Conservation (phyloP, 2,797 vertebrate species). For the Xyrichtys novacula region DNA sequence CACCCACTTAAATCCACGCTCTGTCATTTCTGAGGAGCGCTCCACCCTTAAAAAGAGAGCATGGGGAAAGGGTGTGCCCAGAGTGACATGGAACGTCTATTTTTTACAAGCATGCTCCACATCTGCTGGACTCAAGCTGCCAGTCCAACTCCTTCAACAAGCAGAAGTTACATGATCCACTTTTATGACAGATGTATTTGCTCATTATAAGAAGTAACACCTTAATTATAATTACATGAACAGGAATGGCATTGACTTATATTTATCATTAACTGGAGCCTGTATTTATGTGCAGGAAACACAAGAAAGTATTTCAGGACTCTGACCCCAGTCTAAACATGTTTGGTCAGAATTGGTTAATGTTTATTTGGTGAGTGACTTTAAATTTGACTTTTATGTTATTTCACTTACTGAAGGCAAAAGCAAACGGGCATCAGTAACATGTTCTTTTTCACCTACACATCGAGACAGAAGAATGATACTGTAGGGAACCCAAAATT, state of each 20-base stretch:
- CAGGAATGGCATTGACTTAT: too few species aligned
- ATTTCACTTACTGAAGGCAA: too few species aligned
- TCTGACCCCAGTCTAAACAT: not conserved
- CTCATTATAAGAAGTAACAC: conserved; percentile 9
- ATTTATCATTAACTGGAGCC: too few species aligned
- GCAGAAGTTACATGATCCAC: conserved; percentile 15
- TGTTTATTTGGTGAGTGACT: not conserved
- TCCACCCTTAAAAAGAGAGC: conserved; percentile 67
- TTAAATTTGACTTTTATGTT: too few species aligned
- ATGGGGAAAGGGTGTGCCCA: conserved; percentile 49
- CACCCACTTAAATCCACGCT: conserved; percentile 50
- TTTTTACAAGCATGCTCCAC: conserved; percentile 71
- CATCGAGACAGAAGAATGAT: too few species aligned
- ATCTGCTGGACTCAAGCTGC: conserved; percentile 54
- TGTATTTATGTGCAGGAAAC: too few species aligned
- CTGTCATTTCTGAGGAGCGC: conserved; percentile 60
- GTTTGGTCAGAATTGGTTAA: not conserved
- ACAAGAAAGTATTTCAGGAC: too few species aligned
- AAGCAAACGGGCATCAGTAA: too few species aligned
- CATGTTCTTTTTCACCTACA: too few species aligned
- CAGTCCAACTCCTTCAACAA: conserved; percentile 54
- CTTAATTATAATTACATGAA: conserved; percentile 16
- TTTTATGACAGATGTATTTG: conserved; percentile 13
- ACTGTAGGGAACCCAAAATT: too few species aligned
- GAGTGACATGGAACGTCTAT: conserved; percentile 50